Conservation (phyloP, 2,797 vertebrate species). For the Euthynnus affinis region DNA sequence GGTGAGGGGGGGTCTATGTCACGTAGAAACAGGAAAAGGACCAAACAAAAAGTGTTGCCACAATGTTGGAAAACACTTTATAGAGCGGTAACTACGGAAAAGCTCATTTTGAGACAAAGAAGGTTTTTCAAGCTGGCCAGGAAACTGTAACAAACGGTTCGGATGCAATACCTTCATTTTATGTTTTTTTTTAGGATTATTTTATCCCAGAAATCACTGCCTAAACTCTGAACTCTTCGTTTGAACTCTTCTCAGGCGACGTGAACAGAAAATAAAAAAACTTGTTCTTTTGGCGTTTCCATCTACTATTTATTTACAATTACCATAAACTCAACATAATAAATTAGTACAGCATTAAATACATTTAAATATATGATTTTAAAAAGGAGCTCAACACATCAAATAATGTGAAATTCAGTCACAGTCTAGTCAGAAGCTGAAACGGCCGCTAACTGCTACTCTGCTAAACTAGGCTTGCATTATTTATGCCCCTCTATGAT, state of each 20-base stretch:
- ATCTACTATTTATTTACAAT: too few relatives aligned
- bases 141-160: too few relatives aligned
- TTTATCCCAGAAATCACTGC: background rate
- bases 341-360: background rate
- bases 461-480: background rate
- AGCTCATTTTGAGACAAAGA: background rate
- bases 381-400: background rate
- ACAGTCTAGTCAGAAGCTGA: background rate
- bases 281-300: too few relatives aligned
- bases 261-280: too few relatives aligned
- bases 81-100: background rate
- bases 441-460: background rate
- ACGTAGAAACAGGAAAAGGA: too few relatives aligned
- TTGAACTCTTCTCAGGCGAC: too few relatives aligned
- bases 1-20: too few relatives aligned
- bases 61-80: too few relatives aligned
- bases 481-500: background rate
- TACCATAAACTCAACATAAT: background rate
- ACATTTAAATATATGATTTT: background rate
- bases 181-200: background rate
- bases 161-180: background rate
- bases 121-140: too few relatives aligned
- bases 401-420: background rate
- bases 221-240: background rate
- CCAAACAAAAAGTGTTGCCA: too few relatives aligned